phyloP scores from a whole-genome alignment of 2,113 vertebrate species.

The Toxostoma redivivum region DNA sequence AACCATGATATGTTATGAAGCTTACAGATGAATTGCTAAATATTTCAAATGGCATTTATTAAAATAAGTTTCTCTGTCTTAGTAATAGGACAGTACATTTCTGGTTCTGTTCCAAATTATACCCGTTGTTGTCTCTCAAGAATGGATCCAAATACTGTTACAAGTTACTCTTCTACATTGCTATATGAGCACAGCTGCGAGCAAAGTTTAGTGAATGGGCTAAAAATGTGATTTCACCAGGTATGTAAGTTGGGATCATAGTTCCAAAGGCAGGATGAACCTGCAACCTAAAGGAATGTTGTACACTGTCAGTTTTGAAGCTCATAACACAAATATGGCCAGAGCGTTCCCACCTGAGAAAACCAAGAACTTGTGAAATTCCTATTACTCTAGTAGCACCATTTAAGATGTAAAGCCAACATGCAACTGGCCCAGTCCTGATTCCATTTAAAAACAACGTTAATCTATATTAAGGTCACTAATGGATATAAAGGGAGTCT shows the following conservation, averaged over 20 bases:
- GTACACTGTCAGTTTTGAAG: background rate
- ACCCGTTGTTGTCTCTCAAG: background rate
- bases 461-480: background rate
- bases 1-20: background rate
- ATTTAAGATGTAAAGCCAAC: background rate
- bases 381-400: background rate
- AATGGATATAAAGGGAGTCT: background rate
- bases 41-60: background rate
- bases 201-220: background rate
- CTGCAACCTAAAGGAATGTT: background rate
- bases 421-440: background rate
- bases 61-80: background rate
- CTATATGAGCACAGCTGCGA: background rate
- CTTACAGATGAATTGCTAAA: background rate
- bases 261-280: background rate
- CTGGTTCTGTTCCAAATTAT: background rate
- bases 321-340: background rate
- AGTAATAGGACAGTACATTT: background rate
- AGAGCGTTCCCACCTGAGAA: background rate
- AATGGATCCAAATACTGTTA: background rate
- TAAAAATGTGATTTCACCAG: background rate
- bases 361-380: background rate
- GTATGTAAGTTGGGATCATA: rapidly evolving
- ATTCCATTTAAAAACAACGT: background rate
- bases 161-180: background rate